Evolutionary conservation across 2,797 vertebrate genomes (phyloP), one percentile per base, ranked within the genome.

Genomic region (Sebastes wilsoni): DNA sequence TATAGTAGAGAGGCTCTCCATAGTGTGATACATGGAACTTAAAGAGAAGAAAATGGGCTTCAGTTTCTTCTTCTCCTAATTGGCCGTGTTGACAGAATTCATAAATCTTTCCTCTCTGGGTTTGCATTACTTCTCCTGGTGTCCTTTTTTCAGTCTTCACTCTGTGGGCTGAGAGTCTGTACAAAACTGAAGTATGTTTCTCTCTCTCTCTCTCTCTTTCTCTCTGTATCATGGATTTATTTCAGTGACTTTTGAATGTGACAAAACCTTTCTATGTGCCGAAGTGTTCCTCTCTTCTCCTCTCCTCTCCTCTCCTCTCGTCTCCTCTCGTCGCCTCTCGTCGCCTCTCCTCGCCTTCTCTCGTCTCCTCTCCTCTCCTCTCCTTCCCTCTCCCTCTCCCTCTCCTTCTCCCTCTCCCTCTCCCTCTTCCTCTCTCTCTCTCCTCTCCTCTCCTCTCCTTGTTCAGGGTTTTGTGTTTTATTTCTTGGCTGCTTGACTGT

Each of bases 91-190:
- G 80, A 80, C 72, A 77, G 71, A 69, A 69, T 72, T 84, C 67
- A 72, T 88, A 70, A 84, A 84, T 85, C 79, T 83, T 79, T 86
- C 75, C 79, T 75, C 70, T 65, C 67, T 22, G 64, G 42, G 34
- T 82, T 85, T 86, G 79, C 72, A 79, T 84, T 71, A 54, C 72
- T 73, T 60, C 67, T 78, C 72, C 28, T 65, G 3, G 18, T 64
- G 58, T 77, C 34, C 52, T 22, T 77, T 38, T 38, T 80, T 62
- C 71, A 70, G 59, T 79, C 72, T 34, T 71, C 58, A 54, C 52
- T 77, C 60, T 70, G 46, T 28, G 49, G 66, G 16, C 66, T n/a
- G 3, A 34, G 65, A 62, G 46, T 70, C 54, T 69, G 59, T 20
- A 22, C 30, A 62, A 16, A n/a, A 18, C 20, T 55, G 6, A 46